Percentiles rank a stretch among this genome's conserved stretches.
These are phyloP conservation scores for Cyanistes caeruleus DNA, from an alignment of 2,113 vertebrate species.

Conservation along the genomic window DNA sequence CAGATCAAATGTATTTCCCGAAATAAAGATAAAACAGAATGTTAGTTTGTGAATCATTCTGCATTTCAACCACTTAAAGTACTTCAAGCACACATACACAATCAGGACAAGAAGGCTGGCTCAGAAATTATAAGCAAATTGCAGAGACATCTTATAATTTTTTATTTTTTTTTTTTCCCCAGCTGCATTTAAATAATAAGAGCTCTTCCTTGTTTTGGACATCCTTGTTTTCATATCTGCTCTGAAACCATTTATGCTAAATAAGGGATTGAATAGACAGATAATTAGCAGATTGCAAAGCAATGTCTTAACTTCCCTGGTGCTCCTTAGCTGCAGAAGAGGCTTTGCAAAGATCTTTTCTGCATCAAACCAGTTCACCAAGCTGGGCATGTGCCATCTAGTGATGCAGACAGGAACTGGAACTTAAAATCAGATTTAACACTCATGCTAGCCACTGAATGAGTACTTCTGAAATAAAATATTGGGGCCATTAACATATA, in stretches of 20 bases:
- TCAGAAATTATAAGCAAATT: slow-evolving; percentile 46
- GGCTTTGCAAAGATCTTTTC: background rate
- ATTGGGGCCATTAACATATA: no score
- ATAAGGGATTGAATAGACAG: background rate
- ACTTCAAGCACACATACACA: slow-evolving; percentile 19
- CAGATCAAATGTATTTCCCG: slow-evolving; percentile 39
- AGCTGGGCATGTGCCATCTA: background rate
- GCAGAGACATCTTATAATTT: background rate
- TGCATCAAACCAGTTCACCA: background rate
- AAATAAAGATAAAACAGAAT: slow-evolving; percentile 59
- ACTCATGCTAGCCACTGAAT: no score
- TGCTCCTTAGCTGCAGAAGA: background rate
- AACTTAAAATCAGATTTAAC: background rate
- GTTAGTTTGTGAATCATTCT: slow-evolving; percentile 45
- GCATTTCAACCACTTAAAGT: slow-evolving; percentile 32
- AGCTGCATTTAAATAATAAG: background rate
- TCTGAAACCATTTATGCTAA: slow-evolving; percentile 22
- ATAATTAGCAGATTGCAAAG: slow-evolving; percentile 37
- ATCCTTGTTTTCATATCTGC: background rate
- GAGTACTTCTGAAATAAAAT: background rate
- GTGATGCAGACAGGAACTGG: background rate
- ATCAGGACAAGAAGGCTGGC: slow-evolving; percentile 13
- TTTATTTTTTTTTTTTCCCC: background rate
- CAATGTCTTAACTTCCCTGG: background rate
- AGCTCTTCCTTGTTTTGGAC: background rate